phyloP scores from a whole-genome alignment of 2,113 vertebrate species.

The Blennius ocellaris region DNA sequence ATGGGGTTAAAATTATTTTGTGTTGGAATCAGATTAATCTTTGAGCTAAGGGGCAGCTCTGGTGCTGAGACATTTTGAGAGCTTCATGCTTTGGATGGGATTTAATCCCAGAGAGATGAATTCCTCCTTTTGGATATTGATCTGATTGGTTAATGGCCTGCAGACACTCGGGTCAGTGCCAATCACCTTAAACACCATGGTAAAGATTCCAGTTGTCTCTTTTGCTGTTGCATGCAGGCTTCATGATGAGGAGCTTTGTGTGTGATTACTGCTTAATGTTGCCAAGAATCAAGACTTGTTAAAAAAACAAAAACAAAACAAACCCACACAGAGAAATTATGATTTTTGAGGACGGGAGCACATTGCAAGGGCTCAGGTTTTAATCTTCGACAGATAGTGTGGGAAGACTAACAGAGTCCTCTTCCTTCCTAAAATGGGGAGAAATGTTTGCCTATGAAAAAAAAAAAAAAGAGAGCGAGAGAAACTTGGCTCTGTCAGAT shows the following conservation, averaged over 20 bases:
- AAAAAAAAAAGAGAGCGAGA: not conserved
- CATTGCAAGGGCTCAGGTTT: constrained; percentile 13
- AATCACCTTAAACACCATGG: constrained; percentile 16
- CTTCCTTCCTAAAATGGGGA: not conserved
- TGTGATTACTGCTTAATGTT: constrained; percentile 25
- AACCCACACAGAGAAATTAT: constrained; percentile 20
- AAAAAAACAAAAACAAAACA: constrained; percentile 8
- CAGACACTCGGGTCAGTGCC: not conserved
- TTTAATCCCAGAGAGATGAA: constrained; percentile 36
- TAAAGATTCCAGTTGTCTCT: too few species aligned
- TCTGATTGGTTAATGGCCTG: constrained; percentile 45
- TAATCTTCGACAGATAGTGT: not conserved
- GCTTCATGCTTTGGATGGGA: constrained; percentile 13
- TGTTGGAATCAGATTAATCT: constrained; percentile 21
- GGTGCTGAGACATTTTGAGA: constrained; percentile 21
- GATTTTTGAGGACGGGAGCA: constrained; percentile 15
- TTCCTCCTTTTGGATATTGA: constrained; percentile 26
- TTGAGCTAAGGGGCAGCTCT: constrained; percentile 6
- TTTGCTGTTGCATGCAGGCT: constrained; percentile 38
- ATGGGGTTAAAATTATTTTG: constrained; percentile 28
- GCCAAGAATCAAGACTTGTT: constrained; percentile 47
- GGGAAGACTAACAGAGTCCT: constrained; percentile 9
- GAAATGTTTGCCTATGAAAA: not conserved
- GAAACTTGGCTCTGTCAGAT: too few species aligned
- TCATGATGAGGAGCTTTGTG: constrained; percentile 42